Evolutionary conservation across 2,113 vertebrate genomes (phyloP), one percentile per base, ranked within the genome.

Genomic region (Nyctibius bracteatus): DNA sequence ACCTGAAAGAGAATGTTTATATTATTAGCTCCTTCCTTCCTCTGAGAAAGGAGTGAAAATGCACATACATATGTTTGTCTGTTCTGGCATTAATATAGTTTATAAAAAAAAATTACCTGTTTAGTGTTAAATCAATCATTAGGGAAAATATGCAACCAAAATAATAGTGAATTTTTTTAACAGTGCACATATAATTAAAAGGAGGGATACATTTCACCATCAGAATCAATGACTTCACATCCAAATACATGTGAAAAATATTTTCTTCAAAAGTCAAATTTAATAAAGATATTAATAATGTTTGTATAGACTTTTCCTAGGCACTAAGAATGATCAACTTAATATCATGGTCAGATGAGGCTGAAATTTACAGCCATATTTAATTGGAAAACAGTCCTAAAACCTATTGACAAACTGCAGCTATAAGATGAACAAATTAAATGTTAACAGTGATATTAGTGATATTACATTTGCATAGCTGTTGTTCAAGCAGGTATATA

Each of bases 1-100:
- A 96, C 94, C 99, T 99, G 96, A 55, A 95, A 89, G 71, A 92
- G 35, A 97, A 77, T 5, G 14, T 77, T 93, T 57, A 75, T 9
- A 97, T 57, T 33, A 77, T 96, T 88, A 96, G 88, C 31, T 77
- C 54, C 55, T 93, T 83, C 77, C 72, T 86, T 93, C 63, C 80
- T 82, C 59, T 24, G 16, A 58, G 35, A 62, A 66, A 49, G 22
- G 21, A 83, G 10, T 30, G 7, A 21, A 97, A 92, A 93, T 66
- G 72, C 59, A 83, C 37, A 73, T 43, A 27, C 6, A 15, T 43
- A 12, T 8, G 10, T 79, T 75, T 43, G 27, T 51, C 43, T 85
- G 28, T 70, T 75, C 44, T 85, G 61, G 22, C 18, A 77, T 35
- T 57, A 68, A 12, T 39, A 52, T 4, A 43, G 22, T 59, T 81